Conservation (phyloP, 2,888 invertebrate genomes). For the Patella pellucida region DNA sequence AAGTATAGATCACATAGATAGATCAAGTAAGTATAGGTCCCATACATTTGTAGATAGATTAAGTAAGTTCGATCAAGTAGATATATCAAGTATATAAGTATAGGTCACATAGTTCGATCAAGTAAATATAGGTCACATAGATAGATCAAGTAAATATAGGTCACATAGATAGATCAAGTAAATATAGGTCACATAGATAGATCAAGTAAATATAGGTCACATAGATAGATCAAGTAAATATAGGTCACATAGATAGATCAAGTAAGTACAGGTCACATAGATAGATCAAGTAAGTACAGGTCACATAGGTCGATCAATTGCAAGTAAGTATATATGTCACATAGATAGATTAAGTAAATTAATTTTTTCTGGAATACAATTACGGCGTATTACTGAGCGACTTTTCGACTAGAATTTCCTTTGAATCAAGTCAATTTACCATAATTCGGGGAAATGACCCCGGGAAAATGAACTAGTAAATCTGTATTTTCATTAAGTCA, state of each 20-base stretch:
- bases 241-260: no score
- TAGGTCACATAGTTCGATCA: background rate
- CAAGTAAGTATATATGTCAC: background rate
- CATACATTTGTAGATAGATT: background rate
- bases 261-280: no score
- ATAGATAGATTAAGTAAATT: background rate
- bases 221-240: background rate
- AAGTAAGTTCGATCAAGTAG: no score
- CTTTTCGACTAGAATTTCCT: no score
- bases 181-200: constrained; percentile 4
- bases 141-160: no score
- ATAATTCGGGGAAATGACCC: no score
- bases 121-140: background rate
- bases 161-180: constrained; percentile 40
- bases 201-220: background rate
- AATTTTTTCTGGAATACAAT: no score
- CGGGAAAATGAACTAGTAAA: no score
- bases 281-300: constrained; percentile 46
- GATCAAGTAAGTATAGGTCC: background rate
- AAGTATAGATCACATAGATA: constrained; percentile 11
- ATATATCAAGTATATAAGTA: constrained; percentile 46
- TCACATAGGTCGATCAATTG: constrained; percentile 39
- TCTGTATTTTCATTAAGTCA: no score
- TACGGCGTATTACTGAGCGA: no score
- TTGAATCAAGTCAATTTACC: no score